Conservation (phyloP, 2,888 invertebrate species). For the Phyto melanocephala region DNA sequence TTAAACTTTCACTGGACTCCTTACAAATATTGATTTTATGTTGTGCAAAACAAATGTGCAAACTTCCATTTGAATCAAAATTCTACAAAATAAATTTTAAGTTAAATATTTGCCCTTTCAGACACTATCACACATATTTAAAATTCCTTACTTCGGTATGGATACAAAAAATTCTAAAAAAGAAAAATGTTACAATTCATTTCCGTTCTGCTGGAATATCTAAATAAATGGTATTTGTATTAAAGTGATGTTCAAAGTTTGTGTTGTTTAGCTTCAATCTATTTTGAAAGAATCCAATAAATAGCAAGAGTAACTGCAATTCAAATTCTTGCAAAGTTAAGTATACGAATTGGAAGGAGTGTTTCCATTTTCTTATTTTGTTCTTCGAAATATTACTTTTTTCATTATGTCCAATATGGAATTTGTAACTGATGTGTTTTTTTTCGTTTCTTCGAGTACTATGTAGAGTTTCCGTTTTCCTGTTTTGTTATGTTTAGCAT, state of each 20-base stretch:
- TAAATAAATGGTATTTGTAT: constrained; percentile 22
- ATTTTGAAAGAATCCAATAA: constrained; percentile 22
- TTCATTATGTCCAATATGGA: constrained; percentile 6
- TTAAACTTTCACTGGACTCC: too few relatives aligned
- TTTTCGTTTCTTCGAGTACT: not conserved
- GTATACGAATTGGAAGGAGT: not conserved
- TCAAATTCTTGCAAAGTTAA: not conserved
- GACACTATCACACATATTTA: not conserved
- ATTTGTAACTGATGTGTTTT: not conserved
- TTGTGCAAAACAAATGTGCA: too few relatives aligned
- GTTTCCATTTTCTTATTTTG: not conserved
- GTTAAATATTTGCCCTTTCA: not conserved
- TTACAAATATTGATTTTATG: too few relatives aligned
- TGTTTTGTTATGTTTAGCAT: constrained; percentile 26
- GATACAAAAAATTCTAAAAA: not conserved
- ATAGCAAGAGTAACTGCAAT: constrained; percentile 2
- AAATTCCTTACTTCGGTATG: not conserved
- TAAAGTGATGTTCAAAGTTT: constrained; percentile 19
- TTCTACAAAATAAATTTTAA: not conserved
- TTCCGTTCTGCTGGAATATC: constrained; percentile 19
- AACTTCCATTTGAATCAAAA: constrained; percentile 11
- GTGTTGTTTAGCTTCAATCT: not conserved
- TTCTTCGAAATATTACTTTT: not conserved
- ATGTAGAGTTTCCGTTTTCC: constrained; percentile 37
- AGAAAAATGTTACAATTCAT: constrained; percentile 28